Base-by-base conservation (phyloP, 1,140 invertebrate species). In the Cyclargus thomasi region DNA sequence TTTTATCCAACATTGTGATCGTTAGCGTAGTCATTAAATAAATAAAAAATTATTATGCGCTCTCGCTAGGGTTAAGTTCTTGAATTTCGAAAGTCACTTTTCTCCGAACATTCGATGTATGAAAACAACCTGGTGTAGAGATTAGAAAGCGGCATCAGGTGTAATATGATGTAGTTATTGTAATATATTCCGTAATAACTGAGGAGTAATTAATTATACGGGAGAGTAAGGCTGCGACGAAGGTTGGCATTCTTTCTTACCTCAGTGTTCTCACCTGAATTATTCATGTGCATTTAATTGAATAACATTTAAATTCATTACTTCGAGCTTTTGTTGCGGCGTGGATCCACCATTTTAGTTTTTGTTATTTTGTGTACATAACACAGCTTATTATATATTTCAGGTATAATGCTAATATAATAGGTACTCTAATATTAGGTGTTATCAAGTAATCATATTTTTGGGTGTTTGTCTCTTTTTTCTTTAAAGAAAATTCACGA, bases 291-390 rank as follows among this genome's bases (percentile, higher is more conserved):
- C 82, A 86, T 86, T 85, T 84, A 85, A 87, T 85, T 87, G 83
- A 84, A 87, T 87, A 80, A 77, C 82, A 87, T 87, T 87, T 82
- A 85, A 86, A 87, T 86, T 87, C 80, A 87, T 87, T 85, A 82
- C n/a, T 73, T 75, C 71, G 69, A 68, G 71, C 73, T 75, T 69
- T 72, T 77, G 65, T 77, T 80, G 21, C 18, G 29, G 36, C 6
- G 53, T 55, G 18, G 17, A 59, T 59, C 22, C 47, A 22, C 53
- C 53, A 65, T 65, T 29, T 65, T 65, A 55, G 64, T 57, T 17
- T 29, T 65, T 20, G 53, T 20, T 16, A n/a, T n/a, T 59, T 10
- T 18, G 55, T 47, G 14, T 11, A 16, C 11, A 16, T 47, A 47
- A 16, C 3, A 47, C 39, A 47, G 10, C 3, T 14, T 47, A 47